Evolutionary conservation across 2,888 invertebrate species (phyloP).

Genomic region (Drosophila nr. perissopoda): DNA sequence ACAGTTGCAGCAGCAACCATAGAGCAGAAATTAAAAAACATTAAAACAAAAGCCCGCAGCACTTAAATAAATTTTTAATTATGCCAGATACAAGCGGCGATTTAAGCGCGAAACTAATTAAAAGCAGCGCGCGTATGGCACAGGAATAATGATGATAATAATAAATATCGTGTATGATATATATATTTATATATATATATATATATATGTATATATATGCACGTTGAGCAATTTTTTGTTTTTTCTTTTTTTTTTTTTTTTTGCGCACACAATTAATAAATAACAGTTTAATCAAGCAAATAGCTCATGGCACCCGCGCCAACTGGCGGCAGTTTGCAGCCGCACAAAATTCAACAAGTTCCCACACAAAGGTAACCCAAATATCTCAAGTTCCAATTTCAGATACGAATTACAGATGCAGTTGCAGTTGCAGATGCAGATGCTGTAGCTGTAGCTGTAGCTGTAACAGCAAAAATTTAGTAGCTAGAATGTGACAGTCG

Average conservation of each 20-base stretch:
- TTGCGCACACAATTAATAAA: slow-evolving; percentile 19
- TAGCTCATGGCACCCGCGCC: slow-evolving; percentile 19
- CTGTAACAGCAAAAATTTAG: neutral
- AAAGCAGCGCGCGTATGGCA: slow-evolving; percentile 26
- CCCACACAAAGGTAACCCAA: slow-evolving; percentile 50
- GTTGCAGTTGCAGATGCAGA: slow-evolving; percentile 3
- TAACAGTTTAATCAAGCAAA: slow-evolving; percentile 14
- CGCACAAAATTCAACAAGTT: slow-evolving; percentile 39
- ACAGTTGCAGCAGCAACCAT: slow-evolving; percentile 7
- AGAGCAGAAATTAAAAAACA: slow-evolving; percentile 6
- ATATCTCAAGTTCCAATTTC: slow-evolving; percentile 29
- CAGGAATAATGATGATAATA: slow-evolving; percentile 5
- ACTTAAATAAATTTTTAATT: slow-evolving; percentile 39
- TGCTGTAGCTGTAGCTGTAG: neutral
- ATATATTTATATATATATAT: neutral
- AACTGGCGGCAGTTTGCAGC: slow-evolving; percentile 16
- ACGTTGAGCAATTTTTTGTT: slow-evolving; percentile 1
- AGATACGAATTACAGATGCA: slow-evolving; percentile 5
- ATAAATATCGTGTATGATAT: neutral
- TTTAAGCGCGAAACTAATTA: slow-evolving; percentile 48
- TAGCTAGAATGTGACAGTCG: slow-evolving; percentile 8
- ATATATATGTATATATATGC: neutral
- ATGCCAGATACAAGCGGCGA: slow-evolving; percentile 22
- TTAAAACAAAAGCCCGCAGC: slow-evolving; percentile 12
- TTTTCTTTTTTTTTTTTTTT: slow-evolving; percentile 2